Percentiles rank a stretch among this genome's conserved stretches.
Evolutionary conservation across 2,888 invertebrate species (phyloP).

Genomic region (Scaptomyza reducta): DNA sequence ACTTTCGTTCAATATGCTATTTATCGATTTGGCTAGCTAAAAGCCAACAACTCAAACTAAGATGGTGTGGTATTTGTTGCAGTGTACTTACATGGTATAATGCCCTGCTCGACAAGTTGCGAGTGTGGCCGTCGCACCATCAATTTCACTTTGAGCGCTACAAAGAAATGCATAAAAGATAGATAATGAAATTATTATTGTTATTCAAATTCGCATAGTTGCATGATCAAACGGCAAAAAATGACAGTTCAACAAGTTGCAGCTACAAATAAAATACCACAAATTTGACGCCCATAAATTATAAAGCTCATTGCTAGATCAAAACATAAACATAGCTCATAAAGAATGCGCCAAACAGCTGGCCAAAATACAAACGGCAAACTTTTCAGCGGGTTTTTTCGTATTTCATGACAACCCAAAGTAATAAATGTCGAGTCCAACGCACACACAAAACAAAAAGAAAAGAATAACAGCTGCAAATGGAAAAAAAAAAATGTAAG

Average conservation of each 20-base stretch:
- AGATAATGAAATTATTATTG: slow-evolving; percentile 14
- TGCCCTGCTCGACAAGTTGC: slow-evolving; percentile 98
- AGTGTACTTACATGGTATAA: slow-evolving; percentile 97
- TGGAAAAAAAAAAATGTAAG: slow-evolving; percentile 41
- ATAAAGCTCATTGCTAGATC: slow-evolving; percentile 38
- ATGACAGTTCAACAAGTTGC: slow-evolving; percentile 40
- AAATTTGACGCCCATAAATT: slow-evolving; percentile 57
- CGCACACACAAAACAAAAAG: slow-evolving; percentile 20
- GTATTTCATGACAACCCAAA: slow-evolving; percentile 60
- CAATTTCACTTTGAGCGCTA: slow-evolving; percentile 98
- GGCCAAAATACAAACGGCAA: slow-evolving; percentile 44
- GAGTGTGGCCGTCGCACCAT: slow-evolving; percentile 97
- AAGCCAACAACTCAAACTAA: slow-evolving; percentile 4
- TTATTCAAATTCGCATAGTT: not conserved
- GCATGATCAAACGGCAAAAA: not conserved
- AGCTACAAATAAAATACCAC: slow-evolving; percentile 41
- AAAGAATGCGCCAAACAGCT: slow-evolving; percentile 60
- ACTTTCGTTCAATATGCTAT: slow-evolving; percentile 49
- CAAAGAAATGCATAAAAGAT: slow-evolving; percentile 67
- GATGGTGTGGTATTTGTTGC: slow-evolving; percentile 2
- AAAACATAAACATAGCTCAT: slow-evolving; percentile 64
- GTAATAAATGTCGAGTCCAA: slow-evolving; percentile 72
- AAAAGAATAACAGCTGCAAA: slow-evolving; percentile 66
- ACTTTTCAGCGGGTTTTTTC: slow-evolving; percentile 52
- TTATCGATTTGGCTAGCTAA: slow-evolving; percentile 46